phyloP scores from a whole-genome alignment of 2,113 vertebrate species.

The Sylvia atricapilla region DNA sequence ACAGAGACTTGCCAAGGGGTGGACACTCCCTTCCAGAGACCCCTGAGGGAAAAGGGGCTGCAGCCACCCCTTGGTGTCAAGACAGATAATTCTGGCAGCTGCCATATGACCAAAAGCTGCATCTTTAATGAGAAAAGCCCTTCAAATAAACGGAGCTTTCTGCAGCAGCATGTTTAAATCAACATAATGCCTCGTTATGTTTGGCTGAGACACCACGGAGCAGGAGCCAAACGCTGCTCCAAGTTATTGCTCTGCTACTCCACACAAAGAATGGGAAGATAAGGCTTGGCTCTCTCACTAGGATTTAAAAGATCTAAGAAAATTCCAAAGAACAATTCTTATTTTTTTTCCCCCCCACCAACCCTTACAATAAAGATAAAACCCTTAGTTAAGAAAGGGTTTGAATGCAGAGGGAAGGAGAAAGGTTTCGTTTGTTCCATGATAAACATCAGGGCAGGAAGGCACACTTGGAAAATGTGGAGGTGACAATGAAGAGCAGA shows the following conservation, averaged over 20 bases:
- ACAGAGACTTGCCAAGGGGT: neutral
- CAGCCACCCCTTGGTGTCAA: neutral
- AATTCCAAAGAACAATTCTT: neutral
- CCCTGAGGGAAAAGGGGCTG: neutral
- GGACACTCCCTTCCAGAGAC: neutral
- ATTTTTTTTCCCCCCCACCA: rapidly evolving
- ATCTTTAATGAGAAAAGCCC: neutral
- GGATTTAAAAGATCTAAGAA: neutral
- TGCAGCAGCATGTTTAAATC: slow-evolving; percentile 18
- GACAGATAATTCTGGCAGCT: neutral
- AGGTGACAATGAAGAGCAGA: slow-evolving; percentile 44
- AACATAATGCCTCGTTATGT: neutral
- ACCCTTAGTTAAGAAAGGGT: neutral
- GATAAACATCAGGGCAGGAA: neutral
- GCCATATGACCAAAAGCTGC: neutral
- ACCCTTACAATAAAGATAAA: neutral
- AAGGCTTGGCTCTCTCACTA: neutral
- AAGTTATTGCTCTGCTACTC: neutral
- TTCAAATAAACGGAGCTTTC: neutral
- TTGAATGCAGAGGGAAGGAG: neutral
- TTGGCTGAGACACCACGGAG: neutral
- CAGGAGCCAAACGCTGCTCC: slow-evolving; percentile 12
- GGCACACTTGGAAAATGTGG: neutral
- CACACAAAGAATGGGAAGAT: neutral
- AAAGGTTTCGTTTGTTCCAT: neutral